Evolutionary conservation across 2,888 invertebrate genomes (phyloP), one percentile per base, ranked within the genome.

Genomic region (Eurytoma adleriae): DNA sequence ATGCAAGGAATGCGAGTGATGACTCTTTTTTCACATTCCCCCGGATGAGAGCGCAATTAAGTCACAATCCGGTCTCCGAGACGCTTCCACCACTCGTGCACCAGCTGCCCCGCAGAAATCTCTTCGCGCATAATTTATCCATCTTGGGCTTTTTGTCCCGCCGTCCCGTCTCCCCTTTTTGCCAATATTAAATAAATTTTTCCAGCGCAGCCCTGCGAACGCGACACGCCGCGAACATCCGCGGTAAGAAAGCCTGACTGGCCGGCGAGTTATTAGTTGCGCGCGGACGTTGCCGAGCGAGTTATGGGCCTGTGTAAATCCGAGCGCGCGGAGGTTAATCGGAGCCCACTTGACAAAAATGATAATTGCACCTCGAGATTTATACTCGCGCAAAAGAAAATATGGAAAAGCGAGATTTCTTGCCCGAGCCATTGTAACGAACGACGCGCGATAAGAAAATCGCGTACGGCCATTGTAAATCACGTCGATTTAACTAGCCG

Each of bases 1-100:
- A 80, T 80, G 59, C 80, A 80, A 24, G 71, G 80, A 80, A 80
- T 80, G 80, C 76, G 30, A 20, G 75, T 72, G 80, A 76, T 68
- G 80, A 72, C 62, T 76, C 80, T 80, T 80, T 80, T 77, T 80
- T 77, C 68, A 72, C 77, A 72, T 77, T 69, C 75, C 24, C 74
- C 16, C 57, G 52, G 75, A 69, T 69, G 75, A 59, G 67, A 67
- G 56, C 57, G 76, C 80, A 77, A 77, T 76, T 77, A 80, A 77
- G 76, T 80, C 67, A 80, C 80, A 80, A 80, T 77, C 80, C 72
- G 77, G 80, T 80, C 80, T 24, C 75, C 30, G 40, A 40, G 64
- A 64, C 16, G 40, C 62, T n/a, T 14, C 12, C 16, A 57, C 40
- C 70, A 79, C 7, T 40, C 40, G 40, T 40, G 40, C 10, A 40